These are phyloP conservation scores for Danio aesculapii DNA, from an alignment of 2,797 vertebrate species.

Conservation along the genomic window DNA sequence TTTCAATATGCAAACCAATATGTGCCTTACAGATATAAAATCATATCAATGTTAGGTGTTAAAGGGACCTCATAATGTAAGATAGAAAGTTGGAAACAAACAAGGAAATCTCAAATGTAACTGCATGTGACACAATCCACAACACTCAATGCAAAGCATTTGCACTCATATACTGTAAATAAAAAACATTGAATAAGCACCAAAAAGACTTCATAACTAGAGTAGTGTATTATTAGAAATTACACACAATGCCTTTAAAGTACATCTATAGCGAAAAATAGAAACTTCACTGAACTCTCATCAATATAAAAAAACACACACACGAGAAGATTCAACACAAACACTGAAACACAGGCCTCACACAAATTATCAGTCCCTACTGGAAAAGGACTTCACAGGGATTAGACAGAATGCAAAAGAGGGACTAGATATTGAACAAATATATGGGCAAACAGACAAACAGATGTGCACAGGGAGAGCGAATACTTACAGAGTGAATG, in stretches of 20 bases:
- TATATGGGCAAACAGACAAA: constrained; percentile 5
- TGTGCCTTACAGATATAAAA: too few species aligned
- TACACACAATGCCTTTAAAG: not conserved
- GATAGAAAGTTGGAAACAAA: constrained; percentile 3
- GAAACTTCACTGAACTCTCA: constrained; percentile 10
- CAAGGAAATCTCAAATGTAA: not conserved
- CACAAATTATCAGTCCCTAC: constrained; percentile 1
- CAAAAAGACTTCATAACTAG: not conserved
- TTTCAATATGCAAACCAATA: too few species aligned
- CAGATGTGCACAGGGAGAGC: constrained; percentile 33
- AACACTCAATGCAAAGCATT: constrained; percentile 17
- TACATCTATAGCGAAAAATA: not conserved
- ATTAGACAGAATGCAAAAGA: constrained; percentile 10
- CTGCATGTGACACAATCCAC: constrained; percentile 1
- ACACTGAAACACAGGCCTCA: constrained; percentile 33
- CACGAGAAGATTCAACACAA: constrained; percentile 13
- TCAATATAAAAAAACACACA: not conserved
- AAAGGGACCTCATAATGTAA: not conserved
- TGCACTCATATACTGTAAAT: not conserved
- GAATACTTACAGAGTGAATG: constrained; percentile 56
- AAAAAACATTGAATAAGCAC: not conserved
- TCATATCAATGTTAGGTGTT: not conserved
- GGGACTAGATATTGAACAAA: constrained; percentile 3
- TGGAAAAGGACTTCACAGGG: constrained; percentile 5
- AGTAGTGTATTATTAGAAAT: not conserved